phyloP scores from a whole-genome alignment of 2,113 vertebrate genomes.

The Onychorhynchus coronatus region DNA sequence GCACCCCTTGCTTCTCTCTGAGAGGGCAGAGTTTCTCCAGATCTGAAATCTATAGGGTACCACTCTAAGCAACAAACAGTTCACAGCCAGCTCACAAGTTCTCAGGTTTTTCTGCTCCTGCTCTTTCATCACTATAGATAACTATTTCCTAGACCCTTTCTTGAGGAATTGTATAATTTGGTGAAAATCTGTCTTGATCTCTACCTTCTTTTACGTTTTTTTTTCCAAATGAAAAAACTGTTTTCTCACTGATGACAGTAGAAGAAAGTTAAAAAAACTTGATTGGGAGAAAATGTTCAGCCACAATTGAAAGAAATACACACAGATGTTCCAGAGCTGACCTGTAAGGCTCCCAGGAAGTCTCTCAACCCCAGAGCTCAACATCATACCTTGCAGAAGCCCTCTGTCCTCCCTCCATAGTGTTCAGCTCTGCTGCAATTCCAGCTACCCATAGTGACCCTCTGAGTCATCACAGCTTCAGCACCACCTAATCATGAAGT shows the following conservation, averaged over 20 bases:
- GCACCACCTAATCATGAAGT: not conserved
- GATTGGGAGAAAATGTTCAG: not conserved
- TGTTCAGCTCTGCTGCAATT: not conserved
- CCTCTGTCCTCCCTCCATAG: accelerated
- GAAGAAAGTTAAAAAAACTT: not conserved
- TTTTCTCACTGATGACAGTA: not conserved
- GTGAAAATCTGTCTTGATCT: not conserved
- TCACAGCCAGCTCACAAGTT: not conserved
- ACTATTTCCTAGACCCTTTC: not conserved
- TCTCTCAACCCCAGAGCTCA: not conserved
- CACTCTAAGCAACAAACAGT: not conserved
- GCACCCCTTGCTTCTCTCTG: not conserved
- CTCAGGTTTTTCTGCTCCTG: not conserved
- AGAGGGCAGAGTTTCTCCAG: not conserved
- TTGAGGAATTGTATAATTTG: not conserved
- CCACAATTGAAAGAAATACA: not conserved
- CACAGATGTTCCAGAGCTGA: not conserved
- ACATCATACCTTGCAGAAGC: not conserved
- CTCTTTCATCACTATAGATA: not conserved
- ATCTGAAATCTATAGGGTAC: not conserved
- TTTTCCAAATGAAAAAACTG: accelerated
- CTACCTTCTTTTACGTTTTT: not conserved
- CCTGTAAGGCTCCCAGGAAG: not conserved
- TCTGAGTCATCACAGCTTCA: not conserved
- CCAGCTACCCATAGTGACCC: not conserved